phyloP scores from a whole-genome alignment of 37 sponge, comb jelly and placozoan species.

The Bolinopsis microptera region DNA sequence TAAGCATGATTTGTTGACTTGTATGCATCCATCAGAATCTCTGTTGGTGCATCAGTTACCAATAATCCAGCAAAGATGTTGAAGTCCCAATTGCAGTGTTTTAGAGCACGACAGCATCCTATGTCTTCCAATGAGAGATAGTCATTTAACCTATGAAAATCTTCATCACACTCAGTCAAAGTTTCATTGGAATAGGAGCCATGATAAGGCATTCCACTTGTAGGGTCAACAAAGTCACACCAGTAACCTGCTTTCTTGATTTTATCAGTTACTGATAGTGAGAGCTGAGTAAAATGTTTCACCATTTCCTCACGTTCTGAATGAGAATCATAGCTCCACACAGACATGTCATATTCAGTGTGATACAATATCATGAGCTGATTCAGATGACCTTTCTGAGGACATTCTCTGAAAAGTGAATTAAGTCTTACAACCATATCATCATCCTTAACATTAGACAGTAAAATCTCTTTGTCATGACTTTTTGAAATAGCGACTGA shows the following conservation, averaged over 20 bases:
- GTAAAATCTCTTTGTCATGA: not conserved
- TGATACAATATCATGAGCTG: not conserved
- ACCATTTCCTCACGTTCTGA: not conserved
- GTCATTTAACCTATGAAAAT: not conserved
- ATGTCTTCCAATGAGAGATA: not conserved
- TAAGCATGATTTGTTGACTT: not conserved
- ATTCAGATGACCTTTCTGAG: not conserved
- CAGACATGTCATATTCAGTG: constrained; percentile 34
- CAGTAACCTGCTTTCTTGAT: not conserved
- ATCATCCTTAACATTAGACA: not conserved
- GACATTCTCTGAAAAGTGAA: not conserved
- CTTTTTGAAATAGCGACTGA: too few relatives aligned
- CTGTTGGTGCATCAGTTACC: not conserved
- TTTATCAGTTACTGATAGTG: not conserved
- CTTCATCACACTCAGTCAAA: constrained; percentile 63
- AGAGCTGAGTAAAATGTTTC: not conserved
- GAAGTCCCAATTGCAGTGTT: constrained; percentile 26
- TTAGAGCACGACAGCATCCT: constrained; percentile 56
- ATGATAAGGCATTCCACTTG: constrained; percentile 52
- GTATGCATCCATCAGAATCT: not conserved
- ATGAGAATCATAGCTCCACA: constrained; percentile 40
- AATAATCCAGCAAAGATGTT: constrained; percentile 42
- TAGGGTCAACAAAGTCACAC: constrained; percentile 44
- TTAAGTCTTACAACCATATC: not conserved
- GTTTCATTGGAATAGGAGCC: not conserved